Base-by-base conservation (phyloP, 2,113 vertebrate genomes). In the Syngnathus typhle region DNA sequence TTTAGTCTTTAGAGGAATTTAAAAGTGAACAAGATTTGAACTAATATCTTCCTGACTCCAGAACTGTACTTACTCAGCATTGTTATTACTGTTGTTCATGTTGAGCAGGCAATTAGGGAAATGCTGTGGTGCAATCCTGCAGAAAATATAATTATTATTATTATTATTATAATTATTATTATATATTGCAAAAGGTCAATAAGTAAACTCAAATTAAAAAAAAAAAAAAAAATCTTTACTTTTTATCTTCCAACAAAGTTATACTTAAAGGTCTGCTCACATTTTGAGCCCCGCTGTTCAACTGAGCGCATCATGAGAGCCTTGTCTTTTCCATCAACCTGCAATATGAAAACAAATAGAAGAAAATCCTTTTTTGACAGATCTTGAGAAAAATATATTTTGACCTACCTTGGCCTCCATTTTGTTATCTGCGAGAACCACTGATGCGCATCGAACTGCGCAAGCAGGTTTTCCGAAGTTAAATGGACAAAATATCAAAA, bases 51-150 rank as follows among this genome's bases (percentile, higher is more conserved):
- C 0, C 6, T 51, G 23, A 56, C 32, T 37, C 0, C 8, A 49
- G 11, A 19, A 60, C 13, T 19, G 0, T 67, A 79, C 94, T 93
- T 89, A 96, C 95, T 92, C 90, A 60, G 86, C 92, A 76, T 92
- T 96, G 78, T 95, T 95, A 80, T 95, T 97, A 72, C 89, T 95
- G 87, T 95, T 96, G 87, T 98, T 98, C 69, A 77, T 69, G 54
- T 96, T 98, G 76, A 88, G 89, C 65, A 69, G 71, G 70, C 72
- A 71, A 69, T 87, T 74, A n/a, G 71, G 41, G 55, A 69, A 80
- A 3, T 90, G 84, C 72, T 84, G 74, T 67, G 84, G 61, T 0
- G 61, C 65, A 44, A 80, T 71, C 86, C 93, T 95, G 76, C 12
- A 85, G 75, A 10, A 85, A 88, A 88, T 59, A 9, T 21, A 52